Evolutionary conservation across 2,797 vertebrate genomes (phyloP).

Genomic region (Geotrypetes seraphini): DNA sequence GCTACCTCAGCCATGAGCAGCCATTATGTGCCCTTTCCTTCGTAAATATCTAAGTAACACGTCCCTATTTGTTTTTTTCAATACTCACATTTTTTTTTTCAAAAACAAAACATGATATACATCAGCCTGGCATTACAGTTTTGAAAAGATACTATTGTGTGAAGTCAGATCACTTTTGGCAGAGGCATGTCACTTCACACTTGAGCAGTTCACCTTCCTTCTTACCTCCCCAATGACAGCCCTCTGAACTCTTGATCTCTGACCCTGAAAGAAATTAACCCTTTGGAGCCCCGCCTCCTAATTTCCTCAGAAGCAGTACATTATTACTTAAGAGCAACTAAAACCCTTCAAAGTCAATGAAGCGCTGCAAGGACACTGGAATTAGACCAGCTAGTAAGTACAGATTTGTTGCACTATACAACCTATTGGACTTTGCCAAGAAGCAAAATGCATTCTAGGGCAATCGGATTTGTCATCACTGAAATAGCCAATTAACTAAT

Average conservation of each 20-base stretch:
- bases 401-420: constrained; percentile 34
- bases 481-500: constrained; percentile 15
- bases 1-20: too few relatives aligned
- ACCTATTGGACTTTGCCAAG: constrained; percentile 27
- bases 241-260: constrained; percentile 65
- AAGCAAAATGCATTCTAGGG: constrained; percentile 1
- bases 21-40: too few relatives aligned
- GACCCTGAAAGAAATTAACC: constrained; percentile 64
- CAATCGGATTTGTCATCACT: constrained; percentile 12
- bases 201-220: constrained; percentile 4
- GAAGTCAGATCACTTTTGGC: too few relatives aligned
- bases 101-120: too few relatives aligned
- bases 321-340: constrained; percentile 33
- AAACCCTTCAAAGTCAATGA: constrained; percentile 31
- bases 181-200: too few relatives aligned
- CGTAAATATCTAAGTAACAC: too few relatives aligned
- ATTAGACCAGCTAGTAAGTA: constrained; percentile 30
- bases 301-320: constrained; percentile 37
- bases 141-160: too few relatives aligned
- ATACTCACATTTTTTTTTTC: too few relatives aligned
- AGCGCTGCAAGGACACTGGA: constrained; percentile 35
- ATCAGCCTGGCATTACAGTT: too few relatives aligned
- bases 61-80: too few relatives aligned
- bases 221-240: constrained; percentile 50
- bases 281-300: constrained; percentile 46